These are phyloP conservation scores for Sylvia borin DNA, from an alignment of 2,797 vertebrate species.

Conservation along the genomic window DNA sequence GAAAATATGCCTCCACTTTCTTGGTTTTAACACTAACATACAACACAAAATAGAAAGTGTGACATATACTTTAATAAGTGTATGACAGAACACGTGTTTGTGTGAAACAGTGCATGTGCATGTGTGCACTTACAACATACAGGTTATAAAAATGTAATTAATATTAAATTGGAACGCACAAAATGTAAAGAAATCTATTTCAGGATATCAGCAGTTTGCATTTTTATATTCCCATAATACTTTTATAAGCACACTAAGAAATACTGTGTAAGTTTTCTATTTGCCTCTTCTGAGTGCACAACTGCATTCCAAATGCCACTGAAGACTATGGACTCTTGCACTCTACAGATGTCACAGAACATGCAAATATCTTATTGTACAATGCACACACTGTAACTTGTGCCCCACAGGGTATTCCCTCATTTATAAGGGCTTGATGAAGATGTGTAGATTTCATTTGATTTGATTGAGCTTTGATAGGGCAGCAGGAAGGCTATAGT, in stretches of 20 bases:
- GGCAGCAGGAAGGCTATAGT: neutral
- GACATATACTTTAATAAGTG: neutral
- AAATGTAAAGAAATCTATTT: neutral
- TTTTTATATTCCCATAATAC: neutral
- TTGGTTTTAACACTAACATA: neutral
- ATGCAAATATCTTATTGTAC: conserved; percentile 15
- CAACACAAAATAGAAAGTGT: neutral
- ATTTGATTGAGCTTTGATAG: conserved; percentile 58
- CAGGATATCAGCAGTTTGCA: neutral
- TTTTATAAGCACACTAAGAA: neutral
- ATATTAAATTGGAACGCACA: neutral
- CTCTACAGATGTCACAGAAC: neutral
- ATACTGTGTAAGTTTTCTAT: neutral
- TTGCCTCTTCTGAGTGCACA: neutral
- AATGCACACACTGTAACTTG: neutral
- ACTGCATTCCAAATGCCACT: neutral
- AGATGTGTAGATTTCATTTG: conserved; percentile 42
- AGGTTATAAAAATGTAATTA: neutral
- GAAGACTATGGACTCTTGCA: neutral
- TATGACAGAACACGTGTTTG: neutral
- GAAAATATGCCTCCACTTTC: neutral
- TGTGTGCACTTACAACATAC: neutral
- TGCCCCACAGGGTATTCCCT: neutral
- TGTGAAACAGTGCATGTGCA: neutral
- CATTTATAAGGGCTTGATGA: conserved; percentile 48